Base-by-base conservation (phyloP, 2,888 invertebrate genomes). In the Cosmia pyralina region DNA sequence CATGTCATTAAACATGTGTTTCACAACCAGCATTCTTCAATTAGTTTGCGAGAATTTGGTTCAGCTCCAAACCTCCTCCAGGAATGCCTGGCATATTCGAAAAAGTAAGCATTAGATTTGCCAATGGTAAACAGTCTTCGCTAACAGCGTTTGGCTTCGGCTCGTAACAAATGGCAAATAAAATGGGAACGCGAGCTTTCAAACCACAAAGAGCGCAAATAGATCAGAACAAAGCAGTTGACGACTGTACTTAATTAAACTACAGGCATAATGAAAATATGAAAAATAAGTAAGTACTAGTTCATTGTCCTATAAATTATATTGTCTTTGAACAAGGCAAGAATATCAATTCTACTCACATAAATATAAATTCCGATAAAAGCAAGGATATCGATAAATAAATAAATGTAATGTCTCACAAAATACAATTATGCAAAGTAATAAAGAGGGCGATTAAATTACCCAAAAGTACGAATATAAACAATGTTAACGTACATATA, bases 141-240 rank as follows among this genome's bases (percentile, higher is more conserved):
- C 13, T 52, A n/a, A 10, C n/a, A n/a, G 22, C 19, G 6, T 72
- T 55, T 55, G 22, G 10, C 34, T 74, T 22, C 34, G 52, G 41
- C 28, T 48, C n/a, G 52, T 53, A 46, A 41, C 53, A 44, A 60
- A 65, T 48, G 48, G 7, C 15, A 66, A 73, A 66, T 58, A 60
- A 55, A 72, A 64, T 1, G n/a, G 34, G 17, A 57, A 64, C 28
- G 44, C 38, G 34, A 46, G 4, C 13, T 72, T 70, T 59, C 19
- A 13, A 48, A 13, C n/a, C 2, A 57, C n/a, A 52, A 64, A 59
- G 72, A 34, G 22, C n/a, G 4, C 28, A 71, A 59, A 57, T 57
- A 44, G 28, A 46, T 22, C 28, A 7, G 5, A 69, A 67, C 28
- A n/a, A 65, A 57, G 7, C 13, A 69, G 6, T n/a, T 13, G 15